Base-by-base conservation (phyloP, 2,797 vertebrate species). In the Balearica regulorum region DNA sequence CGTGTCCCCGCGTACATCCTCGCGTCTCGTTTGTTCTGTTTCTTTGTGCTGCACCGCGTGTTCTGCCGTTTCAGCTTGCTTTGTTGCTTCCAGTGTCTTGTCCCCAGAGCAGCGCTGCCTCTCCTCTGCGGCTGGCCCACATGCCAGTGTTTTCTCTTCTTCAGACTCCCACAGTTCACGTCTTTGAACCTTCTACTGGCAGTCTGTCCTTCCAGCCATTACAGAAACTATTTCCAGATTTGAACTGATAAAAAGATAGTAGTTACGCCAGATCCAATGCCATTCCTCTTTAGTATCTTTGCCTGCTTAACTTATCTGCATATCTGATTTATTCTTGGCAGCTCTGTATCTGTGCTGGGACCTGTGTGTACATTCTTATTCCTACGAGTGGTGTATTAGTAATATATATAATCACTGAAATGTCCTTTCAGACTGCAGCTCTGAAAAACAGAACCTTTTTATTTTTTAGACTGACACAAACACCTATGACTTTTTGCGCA, bases 261-360 rank as follows among this genome's bases (percentile, higher is more conserved):
- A 16, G 51, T 35, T 76, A 48, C 4, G 9, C 76, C 66, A 46
- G 64, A 60, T 33, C 73, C 53, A 11, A 1, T 46, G 60, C 73
- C 68, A 28, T 95, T 94, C 71, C 77, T 88, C 83, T 66, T 61
- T 5, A 41, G 46, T 68, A 25, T 62, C 87, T 91, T 49, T 89
- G 80, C 72, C 70, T 79, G 80, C 90, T 92, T 80, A 78, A 88
- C 90, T 90, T 95, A 89, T 95, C 91, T 94, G 51, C 78, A n/a
- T 91, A 84, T 94, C 92, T 97, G 93, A 95, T 94, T 90, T 90
- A 78, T 88, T 94, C 89, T 90, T 94, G 96, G 95, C 90, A 94
- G 83, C 66, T 73, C 76, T 84, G 41, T 65, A 21, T 93, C 94
- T 92, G 31, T 81, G 37, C 46, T 48, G 76, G 87, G 91, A 80